Percentiles rank a stretch among this genome's conserved stretches.
These are phyloP conservation scores for Acanthoscelides obtectus DNA, from an alignment of 2,888 invertebrate genomes.

Conservation along the genomic window DNA sequence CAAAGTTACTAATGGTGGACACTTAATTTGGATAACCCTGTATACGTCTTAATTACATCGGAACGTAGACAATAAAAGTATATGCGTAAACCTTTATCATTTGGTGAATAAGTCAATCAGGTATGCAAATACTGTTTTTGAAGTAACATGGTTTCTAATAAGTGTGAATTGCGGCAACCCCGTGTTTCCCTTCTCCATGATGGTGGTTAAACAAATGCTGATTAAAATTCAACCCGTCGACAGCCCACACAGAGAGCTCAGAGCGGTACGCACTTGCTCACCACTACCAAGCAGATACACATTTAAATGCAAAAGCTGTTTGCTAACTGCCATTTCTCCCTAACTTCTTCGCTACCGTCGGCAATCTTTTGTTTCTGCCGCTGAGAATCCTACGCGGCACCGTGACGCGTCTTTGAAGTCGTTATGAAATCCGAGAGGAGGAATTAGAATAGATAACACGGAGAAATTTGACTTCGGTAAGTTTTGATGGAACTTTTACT, in stretches of 20 bases:
- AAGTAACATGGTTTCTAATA: no score
- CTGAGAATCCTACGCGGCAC: background rate
- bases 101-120: no score
- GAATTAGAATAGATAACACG: background rate
- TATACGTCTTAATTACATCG: no score
- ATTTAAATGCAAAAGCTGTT: background rate
- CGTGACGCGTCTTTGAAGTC: background rate
- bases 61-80: no score
- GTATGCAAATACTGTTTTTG: no score
- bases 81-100: no score
- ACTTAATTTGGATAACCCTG: no score
- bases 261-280: background rate
- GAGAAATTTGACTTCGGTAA: background rate
- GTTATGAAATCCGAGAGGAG: background rate
- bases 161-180: background rate
- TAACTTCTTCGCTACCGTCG: background rate
- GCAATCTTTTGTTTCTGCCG: background rate
- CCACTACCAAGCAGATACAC: background rate
- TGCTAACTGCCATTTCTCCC: background rate
- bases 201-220: background rate
- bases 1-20: no score
- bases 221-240: background rate
- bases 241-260: background rate
- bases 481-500: background rate
- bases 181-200: background rate